Percentiles rank a stretch among this genome's conserved stretches.
These are phyloP conservation scores for Hydrolagus affinis DNA, from an alignment of 2,113 vertebrate genomes.

Conservation along the genomic window DNA sequence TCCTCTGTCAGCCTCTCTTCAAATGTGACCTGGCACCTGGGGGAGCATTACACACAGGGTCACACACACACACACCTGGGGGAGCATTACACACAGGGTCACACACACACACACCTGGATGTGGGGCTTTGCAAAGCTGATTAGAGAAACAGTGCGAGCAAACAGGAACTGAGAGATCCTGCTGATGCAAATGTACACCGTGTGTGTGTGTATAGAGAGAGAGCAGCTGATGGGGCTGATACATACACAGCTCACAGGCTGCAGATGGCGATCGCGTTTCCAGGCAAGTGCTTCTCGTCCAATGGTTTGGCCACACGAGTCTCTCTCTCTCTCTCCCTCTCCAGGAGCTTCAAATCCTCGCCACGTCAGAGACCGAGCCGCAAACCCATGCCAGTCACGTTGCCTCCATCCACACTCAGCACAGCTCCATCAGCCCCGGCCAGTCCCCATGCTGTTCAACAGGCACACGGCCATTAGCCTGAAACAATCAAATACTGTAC, in stretches of 20 bases:
- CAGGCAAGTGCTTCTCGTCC: not conserved
- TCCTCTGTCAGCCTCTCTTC: too few species aligned
- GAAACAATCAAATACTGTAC: too few species aligned
- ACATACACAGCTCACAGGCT: not conserved
- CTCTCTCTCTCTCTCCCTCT: too few species aligned
- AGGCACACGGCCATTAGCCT: too few species aligned
- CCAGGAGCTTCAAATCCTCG: not conserved
- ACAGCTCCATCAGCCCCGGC: not conserved
- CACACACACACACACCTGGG: too few species aligned
- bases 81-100: too few species aligned
- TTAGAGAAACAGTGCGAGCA: too few species aligned
- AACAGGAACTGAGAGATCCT: slow-evolving; percentile 12
- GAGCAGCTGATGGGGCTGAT: not conserved
- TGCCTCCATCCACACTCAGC: not conserved
- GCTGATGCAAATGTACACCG: not conserved
- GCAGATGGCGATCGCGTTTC: not conserved
- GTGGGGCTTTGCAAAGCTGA: too few species aligned
- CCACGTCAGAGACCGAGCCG: not conserved
- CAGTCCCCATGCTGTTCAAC: too few species aligned
- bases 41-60: too few species aligned
- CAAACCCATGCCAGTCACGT: not conserved
- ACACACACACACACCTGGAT: too few species aligned
- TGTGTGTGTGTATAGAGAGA: not conserved
- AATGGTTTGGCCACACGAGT: slow-evolving; percentile 8
- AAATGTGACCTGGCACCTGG: too few species aligned